Evolutionary conservation across 2,888 invertebrate species (phyloP).

Genomic region (Ichneumon xanthorius): DNA sequence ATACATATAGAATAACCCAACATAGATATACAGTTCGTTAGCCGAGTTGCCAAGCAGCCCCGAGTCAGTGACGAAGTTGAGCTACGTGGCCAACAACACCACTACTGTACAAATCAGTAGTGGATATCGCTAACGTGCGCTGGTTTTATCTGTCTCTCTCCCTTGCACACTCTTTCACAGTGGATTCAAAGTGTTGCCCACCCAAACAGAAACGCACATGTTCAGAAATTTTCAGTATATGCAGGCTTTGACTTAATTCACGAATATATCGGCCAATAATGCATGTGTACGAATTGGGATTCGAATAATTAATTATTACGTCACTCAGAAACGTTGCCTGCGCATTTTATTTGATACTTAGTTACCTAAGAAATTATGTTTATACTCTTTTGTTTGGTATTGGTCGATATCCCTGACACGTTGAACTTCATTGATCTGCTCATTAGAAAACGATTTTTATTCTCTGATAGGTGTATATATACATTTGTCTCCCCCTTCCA

Average conservation of each 20-base stretch:
- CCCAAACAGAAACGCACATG: constrained; percentile 20
- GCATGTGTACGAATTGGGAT: neutral
- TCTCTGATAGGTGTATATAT: neutral
- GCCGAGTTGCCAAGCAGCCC: neutral
- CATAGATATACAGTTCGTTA: neutral
- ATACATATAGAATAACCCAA: neutral
- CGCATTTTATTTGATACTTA: neutral
- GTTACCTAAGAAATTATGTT: neutral
- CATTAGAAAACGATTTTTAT: neutral
- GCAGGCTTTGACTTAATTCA: constrained; percentile 14
- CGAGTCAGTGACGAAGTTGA: constrained; percentile 16
- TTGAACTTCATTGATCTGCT: neutral
- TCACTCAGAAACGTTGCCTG: neutral
- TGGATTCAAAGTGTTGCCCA: neutral
- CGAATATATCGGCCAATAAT: neutral
- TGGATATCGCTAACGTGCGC: neutral
- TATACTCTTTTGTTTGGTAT: neutral
- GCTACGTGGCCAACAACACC: constrained; percentile 11
- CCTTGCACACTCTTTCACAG: neutral
- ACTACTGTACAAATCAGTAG: constrained; percentile 3
- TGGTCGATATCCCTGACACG: too few relatives aligned
- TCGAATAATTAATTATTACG: neutral
- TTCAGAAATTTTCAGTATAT: neutral
- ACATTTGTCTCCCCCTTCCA: neutral
- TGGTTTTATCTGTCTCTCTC: neutral